Evolutionary conservation across 2,888 invertebrate species (phyloP).

Genomic region (Prosopocoilus inquinatus): DNA sequence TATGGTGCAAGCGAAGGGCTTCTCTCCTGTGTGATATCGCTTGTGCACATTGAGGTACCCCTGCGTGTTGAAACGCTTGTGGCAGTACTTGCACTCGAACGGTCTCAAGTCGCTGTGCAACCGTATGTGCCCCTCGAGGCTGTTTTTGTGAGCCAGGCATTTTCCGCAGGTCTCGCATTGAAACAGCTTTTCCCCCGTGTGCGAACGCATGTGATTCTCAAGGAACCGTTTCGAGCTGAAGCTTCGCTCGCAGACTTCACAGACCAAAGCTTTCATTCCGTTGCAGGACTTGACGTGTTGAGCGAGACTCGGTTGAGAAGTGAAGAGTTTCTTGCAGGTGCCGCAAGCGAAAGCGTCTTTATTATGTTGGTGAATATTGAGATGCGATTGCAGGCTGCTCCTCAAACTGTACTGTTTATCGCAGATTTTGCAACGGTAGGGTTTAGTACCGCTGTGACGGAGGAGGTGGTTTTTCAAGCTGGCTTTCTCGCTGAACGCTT

Average conservation of each 20-base stretch:
- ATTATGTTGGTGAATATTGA: background rate
- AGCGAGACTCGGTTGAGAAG: background rate
- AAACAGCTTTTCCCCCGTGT: conserved; percentile 47
- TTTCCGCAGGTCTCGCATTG: conserved; percentile 44
- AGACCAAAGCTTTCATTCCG: background rate
- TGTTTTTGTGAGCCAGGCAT: conserved; percentile 44
- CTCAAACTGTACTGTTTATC: conserved; percentile 6
- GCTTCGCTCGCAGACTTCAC: background rate
- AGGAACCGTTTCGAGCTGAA: background rate
- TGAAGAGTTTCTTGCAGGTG: background rate
- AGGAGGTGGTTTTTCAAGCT: conserved; percentile 10
- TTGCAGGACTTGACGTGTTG: background rate
- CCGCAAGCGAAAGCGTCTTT: background rate
- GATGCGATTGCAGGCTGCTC: conserved; percentile 7
- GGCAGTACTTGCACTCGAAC: conserved; percentile 56
- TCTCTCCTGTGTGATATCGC: conserved; percentile 46
- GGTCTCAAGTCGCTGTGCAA: conserved; percentile 57
- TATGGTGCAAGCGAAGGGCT: conserved; percentile 40
- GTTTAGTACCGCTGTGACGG: conserved; percentile 10
- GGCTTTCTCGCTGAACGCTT: conserved; percentile 3
- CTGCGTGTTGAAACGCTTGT: conserved; percentile 56
- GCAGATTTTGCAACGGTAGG: conserved; percentile 10
- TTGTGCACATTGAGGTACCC: conserved; percentile 55
- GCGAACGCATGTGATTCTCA: conserved; percentile 39
- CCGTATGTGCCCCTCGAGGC: conserved; percentile 52